Conservation (phyloP, 2,113 vertebrate species). For the Actinemys pallida region DNA sequence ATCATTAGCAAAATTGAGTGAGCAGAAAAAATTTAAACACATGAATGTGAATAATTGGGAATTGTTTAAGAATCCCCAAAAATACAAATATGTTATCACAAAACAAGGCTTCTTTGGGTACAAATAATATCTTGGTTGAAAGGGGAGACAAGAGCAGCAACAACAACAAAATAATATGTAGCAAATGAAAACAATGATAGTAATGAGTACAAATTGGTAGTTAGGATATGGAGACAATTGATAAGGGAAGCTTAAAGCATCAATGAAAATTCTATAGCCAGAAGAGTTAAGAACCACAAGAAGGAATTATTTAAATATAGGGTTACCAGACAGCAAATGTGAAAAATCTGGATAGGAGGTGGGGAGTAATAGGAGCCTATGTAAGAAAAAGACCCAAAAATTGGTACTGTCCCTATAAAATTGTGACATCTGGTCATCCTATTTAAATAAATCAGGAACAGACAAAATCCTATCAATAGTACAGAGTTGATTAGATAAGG, state of each 20-base stretch:
- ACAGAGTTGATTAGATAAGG: neutral
- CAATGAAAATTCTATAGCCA: neutral
- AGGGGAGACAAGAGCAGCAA: neutral
- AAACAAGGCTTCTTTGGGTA: neutral
- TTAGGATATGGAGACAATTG: neutral
- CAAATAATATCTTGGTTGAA: neutral
- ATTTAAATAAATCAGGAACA: neutral
- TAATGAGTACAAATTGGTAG: neutral
- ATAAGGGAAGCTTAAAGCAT: neutral
- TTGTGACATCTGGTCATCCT: neutral
- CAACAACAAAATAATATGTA: neutral
- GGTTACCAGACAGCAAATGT: no score
- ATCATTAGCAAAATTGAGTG: neutral
- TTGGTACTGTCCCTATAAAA: no score
- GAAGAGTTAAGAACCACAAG: neutral
- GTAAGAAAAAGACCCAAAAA: no score
- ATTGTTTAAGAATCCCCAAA: constrained; percentile 13
- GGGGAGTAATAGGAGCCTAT: no score
- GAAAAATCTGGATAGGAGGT: no score
- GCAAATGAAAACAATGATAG: neutral
- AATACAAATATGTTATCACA: neutral
- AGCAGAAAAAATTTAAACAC: neutral
- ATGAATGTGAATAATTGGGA: neutral
- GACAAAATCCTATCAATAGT: neutral
- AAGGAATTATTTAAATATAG: neutral